phyloP scores from a whole-genome alignment of 2,797 vertebrate species.

The Eulemur albifrons region DNA sequence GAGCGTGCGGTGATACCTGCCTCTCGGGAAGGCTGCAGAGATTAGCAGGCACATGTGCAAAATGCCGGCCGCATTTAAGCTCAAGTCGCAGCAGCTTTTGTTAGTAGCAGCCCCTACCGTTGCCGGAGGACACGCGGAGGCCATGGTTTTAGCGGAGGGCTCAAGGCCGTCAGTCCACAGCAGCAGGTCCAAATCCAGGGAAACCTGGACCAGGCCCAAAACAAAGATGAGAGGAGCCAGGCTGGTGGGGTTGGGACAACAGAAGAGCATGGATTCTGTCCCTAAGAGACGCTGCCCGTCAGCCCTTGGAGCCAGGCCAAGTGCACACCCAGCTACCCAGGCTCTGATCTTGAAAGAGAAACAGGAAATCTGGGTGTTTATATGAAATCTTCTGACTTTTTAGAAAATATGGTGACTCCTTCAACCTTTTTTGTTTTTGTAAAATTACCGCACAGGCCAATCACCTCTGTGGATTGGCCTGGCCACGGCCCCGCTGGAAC shows the following conservation, averaged over 20 bases:
- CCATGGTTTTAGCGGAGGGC: not conserved
- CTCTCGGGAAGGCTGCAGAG: accelerated
- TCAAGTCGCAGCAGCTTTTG: not conserved
- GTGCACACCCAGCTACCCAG: accelerated
- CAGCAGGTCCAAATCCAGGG: not conserved
- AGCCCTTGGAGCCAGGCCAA: not conserved
- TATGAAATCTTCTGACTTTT: not conserved
- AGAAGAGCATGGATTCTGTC: not conserved
- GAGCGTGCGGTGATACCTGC: not conserved
- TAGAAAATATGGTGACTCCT: not conserved
- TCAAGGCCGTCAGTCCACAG: accelerated
- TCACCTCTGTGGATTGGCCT: not conserved
- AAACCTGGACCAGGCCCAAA: not conserved
- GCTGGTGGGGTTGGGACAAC: accelerated
- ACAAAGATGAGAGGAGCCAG: not conserved
- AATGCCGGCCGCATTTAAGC: accelerated
- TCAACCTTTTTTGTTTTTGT: not conserved
- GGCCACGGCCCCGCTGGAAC: not conserved
- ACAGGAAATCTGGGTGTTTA: not conserved
- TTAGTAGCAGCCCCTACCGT: accelerated
- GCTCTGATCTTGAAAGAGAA: not conserved
- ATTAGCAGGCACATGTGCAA: accelerated
- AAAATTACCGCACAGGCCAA: not conserved
- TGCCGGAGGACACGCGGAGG: not conserved
- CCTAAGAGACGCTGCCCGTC: not conserved